These are phyloP conservation scores for Silvanus unidentatus DNA, from an alignment of 2,888 invertebrate species.

Conservation along the genomic window DNA sequence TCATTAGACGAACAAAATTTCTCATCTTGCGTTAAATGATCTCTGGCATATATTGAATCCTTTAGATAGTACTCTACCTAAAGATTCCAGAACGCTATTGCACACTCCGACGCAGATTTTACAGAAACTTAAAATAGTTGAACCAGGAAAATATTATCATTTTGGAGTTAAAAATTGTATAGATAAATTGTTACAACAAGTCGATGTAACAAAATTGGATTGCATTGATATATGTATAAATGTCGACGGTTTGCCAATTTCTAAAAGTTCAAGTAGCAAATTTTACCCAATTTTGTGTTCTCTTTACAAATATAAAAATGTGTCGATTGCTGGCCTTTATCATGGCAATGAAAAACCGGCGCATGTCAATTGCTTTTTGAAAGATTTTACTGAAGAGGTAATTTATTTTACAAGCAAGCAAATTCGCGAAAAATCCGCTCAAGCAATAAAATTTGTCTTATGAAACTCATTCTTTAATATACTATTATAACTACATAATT, in stretches of 20 bases:
- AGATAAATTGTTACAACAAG: neutral
- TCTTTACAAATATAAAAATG: slow-evolving; percentile 8
- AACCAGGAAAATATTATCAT: slow-evolving; percentile 13
- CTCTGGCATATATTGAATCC: no score
- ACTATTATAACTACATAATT: no score
- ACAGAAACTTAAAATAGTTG: slow-evolving; percentile 4
- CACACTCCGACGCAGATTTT: no score
- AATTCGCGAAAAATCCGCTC: no score
- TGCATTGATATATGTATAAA: slow-evolving; percentile 11
- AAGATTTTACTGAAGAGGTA: slow-evolving; percentile 13
- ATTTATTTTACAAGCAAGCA: slow-evolving; percentile 12
- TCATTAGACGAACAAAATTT: no score
- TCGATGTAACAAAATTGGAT: neutral
- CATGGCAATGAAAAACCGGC: slow-evolving; percentile 16
- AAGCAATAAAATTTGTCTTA: no score
- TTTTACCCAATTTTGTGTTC: slow-evolving; percentile 12
- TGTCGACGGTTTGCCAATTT: slow-evolving; percentile 14
- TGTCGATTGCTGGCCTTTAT: slow-evolving; percentile 14
- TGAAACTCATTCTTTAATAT: no score
- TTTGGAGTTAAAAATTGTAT: slow-evolving; percentile 12
- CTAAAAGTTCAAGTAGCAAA: slow-evolving; percentile 16
- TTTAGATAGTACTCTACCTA: no score
- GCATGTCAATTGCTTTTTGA: slow-evolving; percentile 13
- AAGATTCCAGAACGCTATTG: no score
- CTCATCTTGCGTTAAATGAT: no score